Percentiles rank a stretch among this genome's conserved stretches.
phyloP scores from a whole-genome alignment of 1,140 invertebrate species.

The Hycleus phaleratus region DNA sequence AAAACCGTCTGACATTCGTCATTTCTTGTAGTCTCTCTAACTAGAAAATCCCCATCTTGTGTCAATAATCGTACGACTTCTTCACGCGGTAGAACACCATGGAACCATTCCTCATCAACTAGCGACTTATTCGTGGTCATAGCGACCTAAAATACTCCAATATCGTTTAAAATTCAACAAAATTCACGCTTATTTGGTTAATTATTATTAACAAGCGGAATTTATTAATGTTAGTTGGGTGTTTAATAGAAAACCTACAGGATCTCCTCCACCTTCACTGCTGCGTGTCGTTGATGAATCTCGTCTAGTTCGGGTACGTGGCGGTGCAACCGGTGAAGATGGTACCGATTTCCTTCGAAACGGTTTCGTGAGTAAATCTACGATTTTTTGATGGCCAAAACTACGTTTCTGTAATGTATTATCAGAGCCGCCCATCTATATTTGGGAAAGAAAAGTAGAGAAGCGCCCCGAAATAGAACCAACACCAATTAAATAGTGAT shows the following conservation, averaged over 20 bases:
- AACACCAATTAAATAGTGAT: not conserved
- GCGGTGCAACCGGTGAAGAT: constrained; percentile 49
- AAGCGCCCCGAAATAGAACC: not conserved
- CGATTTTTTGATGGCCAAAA: constrained; percentile 39
- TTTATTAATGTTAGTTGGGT: no score
- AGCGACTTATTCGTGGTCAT: constrained; percentile 50
- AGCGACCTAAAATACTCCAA: constrained; percentile 28
- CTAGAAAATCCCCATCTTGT: constrained; percentile 88
- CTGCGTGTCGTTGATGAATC: constrained; percentile 41
- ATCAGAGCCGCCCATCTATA: constrained; percentile 35
- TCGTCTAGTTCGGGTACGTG: constrained; percentile 40
- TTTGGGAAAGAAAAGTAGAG: constrained; percentile 1
- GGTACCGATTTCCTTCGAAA: constrained; percentile 59
- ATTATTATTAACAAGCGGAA: not conserved
- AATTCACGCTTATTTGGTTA: no score
- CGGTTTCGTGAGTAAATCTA: constrained; percentile 53
- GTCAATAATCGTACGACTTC: constrained; percentile 87
- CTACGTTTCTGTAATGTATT: constrained; percentile 27
- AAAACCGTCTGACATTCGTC: constrained; percentile 88
- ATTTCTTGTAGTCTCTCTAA: constrained; percentile 89
- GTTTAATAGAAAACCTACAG: constrained; percentile 27
- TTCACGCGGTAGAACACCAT: constrained; percentile 90
- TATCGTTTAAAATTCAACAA: not conserved
- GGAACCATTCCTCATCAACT: constrained; percentile 94
- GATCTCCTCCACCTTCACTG: constrained; percentile 35